Percentiles rank a stretch among this genome's conserved stretches.
Conservation (phyloP, 2,113 vertebrate genomes). For the Heterotilapia buettikoferi region DNA sequence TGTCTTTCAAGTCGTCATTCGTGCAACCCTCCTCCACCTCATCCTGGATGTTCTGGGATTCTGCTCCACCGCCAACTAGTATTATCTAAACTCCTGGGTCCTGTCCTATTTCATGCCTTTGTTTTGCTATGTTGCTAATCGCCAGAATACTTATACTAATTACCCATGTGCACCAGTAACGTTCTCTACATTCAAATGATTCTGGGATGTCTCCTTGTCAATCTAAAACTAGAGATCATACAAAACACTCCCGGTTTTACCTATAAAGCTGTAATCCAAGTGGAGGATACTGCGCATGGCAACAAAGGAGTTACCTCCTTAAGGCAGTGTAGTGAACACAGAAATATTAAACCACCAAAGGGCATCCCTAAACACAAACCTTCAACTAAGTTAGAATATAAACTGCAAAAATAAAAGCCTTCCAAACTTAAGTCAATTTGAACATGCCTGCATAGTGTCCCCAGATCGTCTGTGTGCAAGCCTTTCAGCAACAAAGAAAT, state of each 20-base stretch:
- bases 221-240: not conserved
- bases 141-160: not conserved
- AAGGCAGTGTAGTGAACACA: not conserved
- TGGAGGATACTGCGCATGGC: accelerated
- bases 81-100: not conserved
- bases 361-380: not conserved
- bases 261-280: not conserved
- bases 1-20: not conserved
- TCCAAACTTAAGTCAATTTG: not conserved
- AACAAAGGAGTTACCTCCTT: not conserved
- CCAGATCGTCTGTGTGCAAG: not conserved
- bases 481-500: not conserved
- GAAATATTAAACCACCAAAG: not conserved
- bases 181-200: not conserved
- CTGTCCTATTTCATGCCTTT: not conserved
- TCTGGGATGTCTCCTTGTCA: not conserved
- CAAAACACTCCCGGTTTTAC: not conserved
- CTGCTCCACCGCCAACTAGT: not conserved
- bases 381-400: not conserved
- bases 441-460: not conserved
- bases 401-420: not conserved
- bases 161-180: not conserved
- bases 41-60: not conserved
- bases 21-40: not conserved
- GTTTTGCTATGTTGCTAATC: not conserved